Conservation (phyloP, 2,113 vertebrate species). For the Dasyurus viverrinus region DNA sequence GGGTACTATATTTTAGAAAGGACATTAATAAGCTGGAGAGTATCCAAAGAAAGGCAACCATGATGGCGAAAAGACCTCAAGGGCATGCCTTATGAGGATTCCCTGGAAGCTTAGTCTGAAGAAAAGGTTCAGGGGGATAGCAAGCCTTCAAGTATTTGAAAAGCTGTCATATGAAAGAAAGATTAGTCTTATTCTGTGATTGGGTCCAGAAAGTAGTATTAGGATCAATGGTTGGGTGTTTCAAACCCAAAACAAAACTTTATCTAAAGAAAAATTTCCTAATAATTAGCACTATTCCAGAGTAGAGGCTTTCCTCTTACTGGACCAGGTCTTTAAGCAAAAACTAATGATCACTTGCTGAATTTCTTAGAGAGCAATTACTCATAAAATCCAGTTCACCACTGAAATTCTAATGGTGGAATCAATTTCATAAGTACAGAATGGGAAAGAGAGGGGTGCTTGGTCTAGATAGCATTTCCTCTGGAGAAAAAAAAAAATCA, state of each 20-base stretch:
- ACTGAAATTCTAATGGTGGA: neutral
- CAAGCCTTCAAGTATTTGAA: neutral
- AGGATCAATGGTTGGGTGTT: neutral
- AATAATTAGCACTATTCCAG: neutral
- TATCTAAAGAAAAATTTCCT: neutral
- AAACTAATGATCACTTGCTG: neutral
- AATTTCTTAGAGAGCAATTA: neutral
- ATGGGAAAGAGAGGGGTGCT: neutral
- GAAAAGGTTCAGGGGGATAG: neutral
- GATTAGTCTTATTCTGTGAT: neutral
- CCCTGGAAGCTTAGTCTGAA: neutral
- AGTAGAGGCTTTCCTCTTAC: neutral
- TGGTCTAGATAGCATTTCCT: neutral
- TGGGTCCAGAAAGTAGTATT: neutral
- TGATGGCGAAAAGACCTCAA: neutral
- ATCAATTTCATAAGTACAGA: neutral
- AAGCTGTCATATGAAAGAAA: neutral
- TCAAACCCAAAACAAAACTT: neutral
- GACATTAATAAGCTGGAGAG: neutral
- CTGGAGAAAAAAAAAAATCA: neutral
- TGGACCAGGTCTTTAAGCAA: neutral
- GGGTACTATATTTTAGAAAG: neutral
- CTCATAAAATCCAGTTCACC: neutral
- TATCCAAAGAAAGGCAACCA: neutral
- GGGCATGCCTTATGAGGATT: neutral